These are phyloP conservation scores for Yponomeuta cagnagella DNA, from an alignment of 2,888 invertebrate species.

Conservation along the genomic window DNA sequence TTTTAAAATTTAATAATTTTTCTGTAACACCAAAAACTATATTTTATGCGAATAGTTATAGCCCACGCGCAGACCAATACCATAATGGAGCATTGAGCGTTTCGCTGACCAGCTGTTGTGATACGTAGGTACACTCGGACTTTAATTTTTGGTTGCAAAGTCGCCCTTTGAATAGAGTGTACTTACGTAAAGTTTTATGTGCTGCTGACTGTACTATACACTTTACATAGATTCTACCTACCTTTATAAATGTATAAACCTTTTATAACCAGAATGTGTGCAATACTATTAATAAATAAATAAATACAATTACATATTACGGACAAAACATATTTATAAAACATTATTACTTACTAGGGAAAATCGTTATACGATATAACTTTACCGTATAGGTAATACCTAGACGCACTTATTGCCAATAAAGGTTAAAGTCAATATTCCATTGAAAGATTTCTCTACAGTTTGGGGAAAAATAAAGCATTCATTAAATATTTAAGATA, in stretches of 20 bases:
- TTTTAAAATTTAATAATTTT: not conserved
- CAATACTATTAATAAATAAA: not conserved
- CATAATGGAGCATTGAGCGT: conserved; percentile 51
- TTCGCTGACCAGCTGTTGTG: conserved; percentile 53
- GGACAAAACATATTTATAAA: too few species aligned
- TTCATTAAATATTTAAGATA: not conserved
- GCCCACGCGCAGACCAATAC: conserved; percentile 44
- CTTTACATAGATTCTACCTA: too few species aligned
- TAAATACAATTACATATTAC: not conserved
- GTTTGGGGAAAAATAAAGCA: not conserved
- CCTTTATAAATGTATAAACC: conserved; percentile 10
- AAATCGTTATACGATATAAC: too few species aligned
- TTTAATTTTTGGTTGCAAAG: too few species aligned
- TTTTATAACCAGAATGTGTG: conserved; percentile 13
- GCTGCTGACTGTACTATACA: too few species aligned
- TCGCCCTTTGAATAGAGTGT: too few species aligned
- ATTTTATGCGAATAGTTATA: not conserved
- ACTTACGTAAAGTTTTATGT: too few species aligned
- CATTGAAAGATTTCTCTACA: not conserved
- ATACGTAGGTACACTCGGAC: conserved; percentile 26
- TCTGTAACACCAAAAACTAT: not conserved
- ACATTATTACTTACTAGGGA: too few species aligned
- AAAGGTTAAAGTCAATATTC: not conserved
- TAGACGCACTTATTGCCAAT: not conserved
- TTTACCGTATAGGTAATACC: too few species aligned